Evolutionary conservation across 2,888 invertebrate genomes (phyloP).

Genomic region (Eilema sororculum): DNA sequence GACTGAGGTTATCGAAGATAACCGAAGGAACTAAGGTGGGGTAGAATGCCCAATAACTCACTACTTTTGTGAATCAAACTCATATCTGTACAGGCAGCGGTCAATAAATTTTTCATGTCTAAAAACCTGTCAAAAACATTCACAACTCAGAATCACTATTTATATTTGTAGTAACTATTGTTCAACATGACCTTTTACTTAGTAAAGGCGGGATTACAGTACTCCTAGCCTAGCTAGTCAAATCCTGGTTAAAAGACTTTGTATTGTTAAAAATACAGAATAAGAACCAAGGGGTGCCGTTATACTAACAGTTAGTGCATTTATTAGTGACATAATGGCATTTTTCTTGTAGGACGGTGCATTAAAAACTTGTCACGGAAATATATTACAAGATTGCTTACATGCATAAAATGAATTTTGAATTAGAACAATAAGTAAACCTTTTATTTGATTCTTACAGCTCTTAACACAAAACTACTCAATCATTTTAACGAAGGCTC

Average conservation of each 20-base stretch:
- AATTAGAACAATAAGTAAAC: not conserved
- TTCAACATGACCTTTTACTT: no score
- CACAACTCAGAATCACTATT: not conserved
- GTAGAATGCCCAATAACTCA: no score
- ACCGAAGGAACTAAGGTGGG: no score
- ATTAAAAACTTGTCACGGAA: no score
- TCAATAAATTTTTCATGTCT: not conserved
- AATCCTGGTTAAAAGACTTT: not conserved
- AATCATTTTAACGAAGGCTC: not conserved
- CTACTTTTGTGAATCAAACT: no score
- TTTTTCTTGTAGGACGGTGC: not conserved
- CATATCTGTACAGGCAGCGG: no score
- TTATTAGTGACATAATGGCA: not conserved
- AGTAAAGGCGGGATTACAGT: not conserved
- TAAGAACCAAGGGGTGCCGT: not conserved
- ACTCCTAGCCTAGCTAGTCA: not conserved
- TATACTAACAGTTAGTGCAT: not conserved
- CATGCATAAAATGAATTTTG: no score
- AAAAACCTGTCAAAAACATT: not conserved
- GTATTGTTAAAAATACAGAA: slow-evolving; percentile 10
- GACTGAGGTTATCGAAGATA: no score
- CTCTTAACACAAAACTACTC: not conserved
- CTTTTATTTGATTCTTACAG: not conserved
- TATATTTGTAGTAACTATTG: not conserved
- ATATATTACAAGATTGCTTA: no score